phyloP scores from a whole-genome alignment of 2,797 vertebrate genomes.

The Orestias chungarensis region DNA sequence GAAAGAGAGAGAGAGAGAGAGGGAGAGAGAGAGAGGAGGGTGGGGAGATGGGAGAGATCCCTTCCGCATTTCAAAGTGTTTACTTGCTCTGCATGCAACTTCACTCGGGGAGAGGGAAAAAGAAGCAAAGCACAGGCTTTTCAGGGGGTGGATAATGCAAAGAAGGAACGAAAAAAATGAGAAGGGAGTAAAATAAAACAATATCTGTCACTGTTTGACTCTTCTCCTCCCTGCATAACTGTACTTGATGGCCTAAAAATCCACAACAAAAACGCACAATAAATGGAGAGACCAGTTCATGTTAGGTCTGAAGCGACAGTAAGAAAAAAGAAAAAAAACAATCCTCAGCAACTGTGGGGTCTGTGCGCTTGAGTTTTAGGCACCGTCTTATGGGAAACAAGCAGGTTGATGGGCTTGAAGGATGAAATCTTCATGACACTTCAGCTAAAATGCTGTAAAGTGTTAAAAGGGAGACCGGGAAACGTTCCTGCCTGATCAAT shows the following conservation, averaged over 20 bases:
- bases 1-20: background rate
- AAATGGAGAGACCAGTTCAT: background rate
- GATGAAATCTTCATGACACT: conserved; percentile 25
- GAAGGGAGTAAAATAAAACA: conserved; percentile 62
- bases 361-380: conserved; percentile 4
- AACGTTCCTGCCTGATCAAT: conserved; percentile 78
- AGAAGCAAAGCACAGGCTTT: conserved; percentile 42
- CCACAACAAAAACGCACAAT: conserved; percentile 10
- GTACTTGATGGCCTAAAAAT: conserved; percentile 21
- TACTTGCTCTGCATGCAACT: conserved; percentile 74
- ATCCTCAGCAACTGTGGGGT: background rate
- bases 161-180: conserved; percentile 59
- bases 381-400: conserved; percentile 16
- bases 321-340: conserved; percentile 7
- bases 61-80: conserved; percentile 83
- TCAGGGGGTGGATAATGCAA: conserved; percentile 34
- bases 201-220: conserved; percentile 30
- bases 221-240: conserved; percentile 31
- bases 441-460: conserved; percentile 43
- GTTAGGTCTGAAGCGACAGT: background rate
- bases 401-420: conserved; percentile 20
- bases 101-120: conserved; percentile 61
- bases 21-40: conserved; percentile 49
- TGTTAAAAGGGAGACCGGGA: conserved; percentile 53
- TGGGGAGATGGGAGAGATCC: conserved; percentile 67